These are phyloP conservation scores for Alligator mississippiensis DNA, from an alignment of 2,113 vertebrate species.

Conservation along the genomic window DNA sequence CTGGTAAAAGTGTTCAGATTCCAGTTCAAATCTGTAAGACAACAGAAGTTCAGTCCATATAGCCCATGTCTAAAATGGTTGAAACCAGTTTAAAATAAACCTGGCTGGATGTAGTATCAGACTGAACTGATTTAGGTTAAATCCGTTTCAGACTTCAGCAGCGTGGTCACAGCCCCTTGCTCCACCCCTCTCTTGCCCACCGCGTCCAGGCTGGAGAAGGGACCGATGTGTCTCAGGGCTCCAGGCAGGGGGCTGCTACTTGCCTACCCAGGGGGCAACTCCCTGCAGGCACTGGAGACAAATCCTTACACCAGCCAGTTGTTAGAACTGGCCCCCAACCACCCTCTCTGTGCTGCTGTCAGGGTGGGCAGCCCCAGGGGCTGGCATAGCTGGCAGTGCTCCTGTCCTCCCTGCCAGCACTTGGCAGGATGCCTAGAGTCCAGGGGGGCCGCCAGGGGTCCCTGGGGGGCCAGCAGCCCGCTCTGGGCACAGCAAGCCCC, in stretches of 20 bases:
- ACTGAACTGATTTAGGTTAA: too few species aligned
- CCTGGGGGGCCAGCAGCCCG: fast-evolving
- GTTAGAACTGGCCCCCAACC: fast-evolving
- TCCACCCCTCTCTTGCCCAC: too few species aligned
- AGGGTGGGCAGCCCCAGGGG: background rate
- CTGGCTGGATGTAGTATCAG: too few species aligned
- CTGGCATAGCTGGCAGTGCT: background rate
- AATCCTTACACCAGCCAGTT: background rate
- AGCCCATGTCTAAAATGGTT: too few species aligned
- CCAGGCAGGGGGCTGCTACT: background rate
- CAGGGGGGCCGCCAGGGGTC: background rate
- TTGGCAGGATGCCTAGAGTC: background rate
- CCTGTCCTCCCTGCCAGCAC: background rate
- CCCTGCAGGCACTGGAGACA: background rate
- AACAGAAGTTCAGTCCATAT: too few species aligned
- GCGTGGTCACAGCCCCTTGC: too few species aligned
- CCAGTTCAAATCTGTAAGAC: too few species aligned
- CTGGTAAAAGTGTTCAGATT: too few species aligned
- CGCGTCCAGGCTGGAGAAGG: too few species aligned
- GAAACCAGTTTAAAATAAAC: too few species aligned
- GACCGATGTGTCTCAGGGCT: too few species aligned
- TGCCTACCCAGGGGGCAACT: background rate
- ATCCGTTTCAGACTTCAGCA: too few species aligned
- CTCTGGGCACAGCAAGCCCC: background rate
- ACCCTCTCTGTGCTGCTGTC: background rate